These are phyloP conservation scores for Dorcus parallelipipedus DNA, from an alignment of 2,888 invertebrate genomes.

Conservation along the genomic window DNA sequence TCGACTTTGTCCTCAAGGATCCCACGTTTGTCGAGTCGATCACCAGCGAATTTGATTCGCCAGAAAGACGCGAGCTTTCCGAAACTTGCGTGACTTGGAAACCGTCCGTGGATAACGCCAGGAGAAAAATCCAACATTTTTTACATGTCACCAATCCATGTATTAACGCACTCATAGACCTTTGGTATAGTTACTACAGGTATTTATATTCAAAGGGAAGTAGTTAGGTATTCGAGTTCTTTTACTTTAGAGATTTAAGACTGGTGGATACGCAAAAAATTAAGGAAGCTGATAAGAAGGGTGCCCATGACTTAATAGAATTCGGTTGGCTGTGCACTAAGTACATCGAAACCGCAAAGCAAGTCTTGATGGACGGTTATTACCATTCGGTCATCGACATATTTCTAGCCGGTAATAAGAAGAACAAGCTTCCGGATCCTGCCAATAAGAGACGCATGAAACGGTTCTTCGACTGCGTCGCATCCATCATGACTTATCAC, in stretches of 20 bases:
- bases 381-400: constrained; percentile 61
- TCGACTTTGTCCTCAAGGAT: constrained; percentile 87
- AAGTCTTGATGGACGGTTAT: constrained; percentile 64
- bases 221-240: not conserved
- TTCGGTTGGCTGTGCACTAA: constrained; percentile 57
- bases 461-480: constrained; percentile 81
- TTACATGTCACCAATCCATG: constrained; percentile 79
- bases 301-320: constrained; percentile 65
- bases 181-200: constrained; percentile 80
- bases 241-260: constrained; percentile 55
- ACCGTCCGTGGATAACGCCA: constrained; percentile 48
- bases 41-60: constrained; percentile 52
- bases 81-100: constrained; percentile 67
- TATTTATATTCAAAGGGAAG: constrained; percentile 30
- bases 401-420: constrained; percentile 65
- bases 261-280: constrained; percentile 53
- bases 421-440: constrained; percentile 64
- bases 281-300: constrained; percentile 55
- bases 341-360: constrained; percentile 67
- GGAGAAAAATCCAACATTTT: constrained; percentile 55
- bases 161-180: constrained; percentile 71
- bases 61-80: constrained; percentile 57
- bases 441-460: constrained; percentile 63
- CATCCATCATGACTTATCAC: constrained; percentile 84
- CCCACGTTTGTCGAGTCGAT: constrained; percentile 57